Evolutionary conservation across 2,113 vertebrate species (phyloP).

Genomic region (Hippoglossus stenolepis): DNA sequence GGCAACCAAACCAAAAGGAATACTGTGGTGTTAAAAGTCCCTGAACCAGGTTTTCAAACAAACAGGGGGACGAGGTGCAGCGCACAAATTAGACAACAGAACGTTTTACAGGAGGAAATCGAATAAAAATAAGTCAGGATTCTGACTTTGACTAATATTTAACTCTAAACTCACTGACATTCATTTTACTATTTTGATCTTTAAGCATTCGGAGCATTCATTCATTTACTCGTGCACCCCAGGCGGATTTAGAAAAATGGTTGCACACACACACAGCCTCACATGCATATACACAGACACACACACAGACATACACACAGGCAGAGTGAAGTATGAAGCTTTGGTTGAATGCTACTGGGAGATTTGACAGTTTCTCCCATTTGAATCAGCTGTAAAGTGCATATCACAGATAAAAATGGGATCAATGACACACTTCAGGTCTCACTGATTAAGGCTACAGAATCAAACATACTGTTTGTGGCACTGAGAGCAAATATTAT

Average conservation of each 20-base stretch:
- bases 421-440: slow-evolving; percentile 74
- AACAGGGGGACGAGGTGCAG: slow-evolving; percentile 54
- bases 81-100: slow-evolving; percentile 53
- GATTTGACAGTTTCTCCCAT: slow-evolving; percentile 68
- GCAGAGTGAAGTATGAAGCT: slow-evolving; percentile 78
- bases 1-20: slow-evolving; percentile 79
- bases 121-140: background rate
- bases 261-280: background rate
- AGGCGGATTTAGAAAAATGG: slow-evolving; percentile 34
- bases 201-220: slow-evolving; percentile 51
- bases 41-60: slow-evolving; percentile 78
- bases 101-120: slow-evolving; percentile 43
- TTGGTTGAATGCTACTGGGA: slow-evolving; percentile 86
- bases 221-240: slow-evolving; percentile 52
- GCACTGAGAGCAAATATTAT: slow-evolving; percentile 51
- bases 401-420: slow-evolving; percentile 80
- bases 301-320: slow-evolving; percentile 26
- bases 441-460: slow-evolving; percentile 79
- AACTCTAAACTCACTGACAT: slow-evolving; percentile 31
- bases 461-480: slow-evolving; percentile 73
- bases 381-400: slow-evolving; percentile 85
- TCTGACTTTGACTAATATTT: slow-evolving; percentile 1
- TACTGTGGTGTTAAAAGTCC: slow-evolving; percentile 82
- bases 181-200: slow-evolving; percentile 51
- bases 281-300: background rate